Conservation (phyloP, 1,140 invertebrate species). For the Bombus polaris region DNA sequence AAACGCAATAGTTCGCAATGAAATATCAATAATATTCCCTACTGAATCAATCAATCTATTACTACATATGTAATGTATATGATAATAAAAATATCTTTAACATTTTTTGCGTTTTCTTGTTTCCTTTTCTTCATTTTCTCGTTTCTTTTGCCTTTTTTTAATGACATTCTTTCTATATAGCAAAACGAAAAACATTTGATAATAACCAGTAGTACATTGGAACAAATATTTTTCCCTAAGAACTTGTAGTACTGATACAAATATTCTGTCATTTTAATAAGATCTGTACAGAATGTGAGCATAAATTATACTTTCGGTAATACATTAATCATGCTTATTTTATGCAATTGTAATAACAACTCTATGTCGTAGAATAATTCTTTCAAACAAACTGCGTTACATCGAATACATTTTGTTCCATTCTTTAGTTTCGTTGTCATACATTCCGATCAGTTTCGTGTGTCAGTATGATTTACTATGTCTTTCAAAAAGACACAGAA, state of each 20-base stretch:
- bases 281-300: constrained; percentile 30
- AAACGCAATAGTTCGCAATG: background rate
- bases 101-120: too few relatives aligned
- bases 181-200: background rate
- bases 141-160: background rate
- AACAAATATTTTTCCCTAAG: background rate
- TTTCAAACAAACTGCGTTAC: background rate
- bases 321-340: background rate
- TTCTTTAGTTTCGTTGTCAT: background rate
- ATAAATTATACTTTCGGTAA: constrained; percentile 31
- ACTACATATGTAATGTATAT: background rate
- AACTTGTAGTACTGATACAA: background rate
- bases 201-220: too few relatives aligned
- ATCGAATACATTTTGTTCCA: background rate
- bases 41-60: background rate
- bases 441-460: background rate
- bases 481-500: background rate
- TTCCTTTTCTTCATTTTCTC: background rate
- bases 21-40: background rate
- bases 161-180: background rate
- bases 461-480: background rate
- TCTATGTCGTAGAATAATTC: background rate
- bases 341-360: background rate
- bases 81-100: background rate
- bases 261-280: background rate